phyloP scores from a whole-genome alignment of 2,113 vertebrate genomes.

The Eolophus roseicapilla region DNA sequence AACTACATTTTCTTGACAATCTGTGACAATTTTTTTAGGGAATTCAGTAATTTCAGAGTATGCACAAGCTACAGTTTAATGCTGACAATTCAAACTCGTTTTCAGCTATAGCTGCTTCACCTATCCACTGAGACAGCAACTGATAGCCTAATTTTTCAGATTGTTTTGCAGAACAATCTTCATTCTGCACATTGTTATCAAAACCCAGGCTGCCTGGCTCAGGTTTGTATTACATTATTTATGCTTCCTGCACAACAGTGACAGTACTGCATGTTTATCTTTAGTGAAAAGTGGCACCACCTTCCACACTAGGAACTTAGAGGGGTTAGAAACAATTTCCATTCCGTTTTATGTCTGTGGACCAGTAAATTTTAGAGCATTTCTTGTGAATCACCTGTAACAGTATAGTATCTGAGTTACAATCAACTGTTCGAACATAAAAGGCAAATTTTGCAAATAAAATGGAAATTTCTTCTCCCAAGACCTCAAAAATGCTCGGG shows the following conservation, averaged over 20 bases:
- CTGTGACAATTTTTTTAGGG: background rate
- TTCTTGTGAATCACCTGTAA: background rate
- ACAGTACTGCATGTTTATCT: background rate
- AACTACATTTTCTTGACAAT: background rate
- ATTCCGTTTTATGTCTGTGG: background rate
- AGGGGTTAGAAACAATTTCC: background rate
- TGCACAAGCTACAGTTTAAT: background rate
- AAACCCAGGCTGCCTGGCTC: background rate
- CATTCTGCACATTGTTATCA: background rate
- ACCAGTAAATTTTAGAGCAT: background rate
- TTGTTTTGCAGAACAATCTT: background rate
- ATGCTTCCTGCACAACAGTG: background rate
- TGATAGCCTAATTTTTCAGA: background rate
- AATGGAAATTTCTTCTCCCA: background rate
- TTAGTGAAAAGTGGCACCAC: background rate
- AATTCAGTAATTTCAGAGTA: background rate
- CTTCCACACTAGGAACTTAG: background rate
- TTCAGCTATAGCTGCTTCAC: background rate
- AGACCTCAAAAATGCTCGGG: background rate
- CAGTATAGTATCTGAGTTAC: background rate
- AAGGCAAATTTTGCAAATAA: background rate
- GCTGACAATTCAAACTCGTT: background rate
- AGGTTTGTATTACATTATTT: background rate
- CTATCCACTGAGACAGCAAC: background rate
- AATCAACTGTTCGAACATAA: background rate